These are phyloP conservation scores for Solen grandis DNA, from an alignment of 1,140 invertebrate genomes.

Conservation along the genomic window DNA sequence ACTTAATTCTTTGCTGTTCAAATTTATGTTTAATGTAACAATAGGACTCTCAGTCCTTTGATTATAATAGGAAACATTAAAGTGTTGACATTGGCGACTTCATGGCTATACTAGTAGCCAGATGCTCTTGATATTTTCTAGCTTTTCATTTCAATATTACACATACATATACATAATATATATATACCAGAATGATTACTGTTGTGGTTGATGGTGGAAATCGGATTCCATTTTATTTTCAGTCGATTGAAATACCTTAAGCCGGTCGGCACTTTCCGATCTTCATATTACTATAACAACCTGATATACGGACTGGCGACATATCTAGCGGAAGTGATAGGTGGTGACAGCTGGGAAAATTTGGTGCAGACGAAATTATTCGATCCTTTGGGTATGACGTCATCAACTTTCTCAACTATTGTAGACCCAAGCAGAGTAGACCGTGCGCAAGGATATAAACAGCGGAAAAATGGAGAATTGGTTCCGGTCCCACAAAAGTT, in stretches of 20 bases:
- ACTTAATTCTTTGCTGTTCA: too few relatives aligned
- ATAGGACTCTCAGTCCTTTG: too few relatives aligned
- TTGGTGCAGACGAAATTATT: constrained; percentile 61
- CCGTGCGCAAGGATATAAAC: constrained; percentile 59
- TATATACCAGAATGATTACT: too few relatives aligned
- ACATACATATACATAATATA: too few relatives aligned
- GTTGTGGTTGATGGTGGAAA: neutral
- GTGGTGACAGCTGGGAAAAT: constrained; percentile 66
- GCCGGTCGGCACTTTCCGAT: constrained; percentile 60
- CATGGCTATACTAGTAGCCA: too few relatives aligned
- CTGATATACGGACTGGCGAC: constrained; percentile 73
- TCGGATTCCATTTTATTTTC: constrained; percentile 49
- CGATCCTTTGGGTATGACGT: constrained; percentile 69
- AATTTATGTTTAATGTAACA: too few relatives aligned
- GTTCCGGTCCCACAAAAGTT: constrained; percentile 29
- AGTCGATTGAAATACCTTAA: constrained; percentile 65
- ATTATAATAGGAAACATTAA: too few relatives aligned
- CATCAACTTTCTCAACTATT: constrained; percentile 63
- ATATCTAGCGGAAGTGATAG: constrained; percentile 64
- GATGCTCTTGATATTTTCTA: too few relatives aligned
- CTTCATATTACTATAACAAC: constrained; percentile 70
- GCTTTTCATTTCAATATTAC: too few relatives aligned
- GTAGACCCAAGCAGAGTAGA: constrained; percentile 38
- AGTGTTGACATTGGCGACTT: too few relatives aligned
- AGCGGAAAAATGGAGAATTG: constrained; percentile 10